These are phyloP conservation scores for Cairina moschata DNA, from an alignment of 2,113 vertebrate species.

Conservation along the genomic window DNA sequence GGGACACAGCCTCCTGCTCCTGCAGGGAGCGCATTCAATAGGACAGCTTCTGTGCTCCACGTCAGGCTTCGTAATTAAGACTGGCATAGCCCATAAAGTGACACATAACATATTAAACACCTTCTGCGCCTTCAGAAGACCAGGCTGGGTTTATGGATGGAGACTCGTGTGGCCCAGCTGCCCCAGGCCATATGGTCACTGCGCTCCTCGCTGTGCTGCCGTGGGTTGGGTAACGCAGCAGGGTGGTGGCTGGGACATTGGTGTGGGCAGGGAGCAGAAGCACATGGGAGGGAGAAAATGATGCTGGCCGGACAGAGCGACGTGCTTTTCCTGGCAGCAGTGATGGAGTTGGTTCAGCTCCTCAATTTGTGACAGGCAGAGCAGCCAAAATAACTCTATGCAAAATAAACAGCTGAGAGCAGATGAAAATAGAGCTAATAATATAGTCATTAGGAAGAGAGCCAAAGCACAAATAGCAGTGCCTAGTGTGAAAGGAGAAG, in stretches of 20 bases:
- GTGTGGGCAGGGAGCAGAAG: neutral
- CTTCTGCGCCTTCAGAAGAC: conserved; percentile 1
- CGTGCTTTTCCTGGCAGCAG: neutral
- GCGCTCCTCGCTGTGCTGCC: neutral
- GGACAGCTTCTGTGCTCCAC: neutral
- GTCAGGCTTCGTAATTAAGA: conserved; percentile 33
- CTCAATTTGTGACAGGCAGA: conserved; percentile 14
- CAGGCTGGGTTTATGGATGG: conserved; percentile 22
- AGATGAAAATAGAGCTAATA: conserved; percentile 73
- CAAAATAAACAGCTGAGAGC: conserved; percentile 57
- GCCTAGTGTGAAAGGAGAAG: conserved; percentile 25
- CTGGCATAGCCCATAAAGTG: conserved; percentile 9
- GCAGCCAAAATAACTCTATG: conserved; percentile 58
- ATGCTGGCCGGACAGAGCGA: neutral
- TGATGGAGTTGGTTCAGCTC: conserved; percentile 34
- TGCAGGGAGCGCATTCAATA: neutral
- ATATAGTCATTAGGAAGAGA: conserved; percentile 62
- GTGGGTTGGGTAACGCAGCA: neutral
- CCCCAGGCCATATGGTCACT: conserved; percentile 34
- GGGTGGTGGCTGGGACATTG: neutral
- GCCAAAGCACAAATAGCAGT: conserved; percentile 55
- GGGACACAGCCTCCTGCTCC: neutral
- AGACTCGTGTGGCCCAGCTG: conserved; percentile 23
- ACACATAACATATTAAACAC: conserved; percentile 53
- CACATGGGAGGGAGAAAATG: neutral